Base-by-base conservation (phyloP, 2,113 vertebrate genomes). In the Gorsachius goisagi region DNA sequence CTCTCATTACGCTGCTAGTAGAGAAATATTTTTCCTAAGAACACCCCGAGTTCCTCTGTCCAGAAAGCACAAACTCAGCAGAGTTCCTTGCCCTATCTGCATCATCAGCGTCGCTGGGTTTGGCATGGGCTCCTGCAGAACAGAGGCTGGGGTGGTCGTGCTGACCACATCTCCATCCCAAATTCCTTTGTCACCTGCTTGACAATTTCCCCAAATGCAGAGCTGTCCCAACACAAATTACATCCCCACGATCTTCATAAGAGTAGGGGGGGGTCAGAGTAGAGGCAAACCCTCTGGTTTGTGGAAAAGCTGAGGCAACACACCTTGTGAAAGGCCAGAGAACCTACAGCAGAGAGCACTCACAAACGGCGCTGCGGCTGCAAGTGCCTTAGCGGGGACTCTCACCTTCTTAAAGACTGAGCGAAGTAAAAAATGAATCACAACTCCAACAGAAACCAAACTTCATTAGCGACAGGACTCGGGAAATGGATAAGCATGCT, bases 161-260 rank as follows among this genome's bases (percentile, higher is more conserved):
- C 52, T 78, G 75, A 30, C 53, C 85, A 49, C 1, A 0, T 37
- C 72, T 79, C 76, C 80, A 9, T 32, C 52, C 37, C 55, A 13
- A 16, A 53, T n/a, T 32, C 33, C 45, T 56, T 28, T 37, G 85
- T 18, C 92, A 91, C 85, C 92, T 85, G 69, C 2, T 3, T 22
- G 59, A 22, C 45, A 7, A 9, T 5, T 1, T 18, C 49, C 30
- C 21, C 47, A 8, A 8, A 63, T 52, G 75, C 47, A 60, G 58
- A 19, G 68, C 27, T 9, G 35, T 14, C 71, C 47, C 58, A 55
- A 4, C 32, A 47, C 62, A 49, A 27, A 30, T 56, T 27, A 4
- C 2, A 27, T 5, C 52, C 62, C 47, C 3, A 0, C 1, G 35
- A 27, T 2, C 5, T 4, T 45, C n/a, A 0, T 9, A 12, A 2